Evolutionary conservation across 2,797 vertebrate genomes (phyloP).

Genomic region (Phataginus tricuspis): DNA sequence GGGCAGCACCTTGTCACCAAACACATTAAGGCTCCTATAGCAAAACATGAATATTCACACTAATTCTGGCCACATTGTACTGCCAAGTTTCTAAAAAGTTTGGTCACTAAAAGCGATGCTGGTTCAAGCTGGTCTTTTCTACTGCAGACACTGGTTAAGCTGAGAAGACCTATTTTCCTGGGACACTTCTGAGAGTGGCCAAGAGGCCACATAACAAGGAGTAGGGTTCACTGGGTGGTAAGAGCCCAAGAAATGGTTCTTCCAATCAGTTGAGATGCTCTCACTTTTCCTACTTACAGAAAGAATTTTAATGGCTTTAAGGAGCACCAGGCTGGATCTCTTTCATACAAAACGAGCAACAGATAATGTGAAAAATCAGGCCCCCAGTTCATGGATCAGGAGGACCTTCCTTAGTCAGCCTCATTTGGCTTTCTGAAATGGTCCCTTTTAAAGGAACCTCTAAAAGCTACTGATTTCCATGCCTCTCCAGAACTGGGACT

Average conservation of each 20-base stretch:
- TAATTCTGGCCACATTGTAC: not conserved
- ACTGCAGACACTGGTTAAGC: not conserved
- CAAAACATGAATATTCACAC: not conserved
- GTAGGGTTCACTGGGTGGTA: not conserved
- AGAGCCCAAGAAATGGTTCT: not conserved
- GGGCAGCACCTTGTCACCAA: not conserved
- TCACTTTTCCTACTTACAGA: not conserved
- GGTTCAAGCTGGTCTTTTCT: not conserved
- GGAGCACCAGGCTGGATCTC: not conserved
- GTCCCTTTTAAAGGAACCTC: not conserved
- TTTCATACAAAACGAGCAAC: not conserved
- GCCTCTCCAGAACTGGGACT: slow-evolving; percentile 2
- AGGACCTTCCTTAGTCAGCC: not conserved
- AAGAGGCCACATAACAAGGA: not conserved
- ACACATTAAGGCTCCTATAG: not conserved
- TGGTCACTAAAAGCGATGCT: not conserved
- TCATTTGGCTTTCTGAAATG: not conserved
- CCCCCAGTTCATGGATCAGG: not conserved
- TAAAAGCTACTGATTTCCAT: not conserved
- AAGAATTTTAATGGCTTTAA: not conserved
- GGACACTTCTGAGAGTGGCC: not conserved
- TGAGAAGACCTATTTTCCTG: not conserved
- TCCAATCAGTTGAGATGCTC: not conserved
- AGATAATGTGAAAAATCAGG: not conserved
- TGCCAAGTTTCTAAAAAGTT: not conserved